These are phyloP conservation scores for Botia almorhae DNA, from an alignment of 2,797 vertebrate genomes.

Conservation along the genomic window DNA sequence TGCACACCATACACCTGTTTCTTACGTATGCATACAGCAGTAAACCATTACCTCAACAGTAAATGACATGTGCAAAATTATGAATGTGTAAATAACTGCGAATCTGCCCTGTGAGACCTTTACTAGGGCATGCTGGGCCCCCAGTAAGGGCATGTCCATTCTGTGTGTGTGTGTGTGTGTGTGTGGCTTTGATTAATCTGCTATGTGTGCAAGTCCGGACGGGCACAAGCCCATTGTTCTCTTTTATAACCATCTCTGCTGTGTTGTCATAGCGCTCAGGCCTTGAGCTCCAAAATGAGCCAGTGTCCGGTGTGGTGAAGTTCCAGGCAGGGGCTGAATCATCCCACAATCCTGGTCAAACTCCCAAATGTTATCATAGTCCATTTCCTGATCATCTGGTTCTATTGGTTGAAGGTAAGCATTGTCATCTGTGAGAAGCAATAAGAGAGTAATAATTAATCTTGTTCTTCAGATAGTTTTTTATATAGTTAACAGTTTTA, in stretches of 20 bases:
- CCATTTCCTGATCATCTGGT: conserved; percentile 84
- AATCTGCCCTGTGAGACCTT: conserved; percentile 28
- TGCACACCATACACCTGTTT: not conserved
- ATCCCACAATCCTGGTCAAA: conserved; percentile 73
- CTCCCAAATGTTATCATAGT: conserved; percentile 88
- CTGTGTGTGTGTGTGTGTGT: conserved; percentile 25
- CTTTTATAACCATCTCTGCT: conserved; percentile 83
- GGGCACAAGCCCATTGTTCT: conserved; percentile 72
- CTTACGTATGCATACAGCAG: not conserved
- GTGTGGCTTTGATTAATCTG: conserved; percentile 74
- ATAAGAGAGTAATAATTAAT: not conserved
- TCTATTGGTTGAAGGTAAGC: conserved; percentile 79
- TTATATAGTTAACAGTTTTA: no score
- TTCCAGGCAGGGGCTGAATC: conserved; percentile 77
- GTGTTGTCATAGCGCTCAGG: conserved; percentile 76
- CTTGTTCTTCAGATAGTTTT: not conserved
- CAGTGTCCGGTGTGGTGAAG: conserved; percentile 78
- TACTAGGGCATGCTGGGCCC: conserved; percentile 19
- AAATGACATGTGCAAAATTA: conserved; percentile 14
- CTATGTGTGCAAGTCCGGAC: conserved; percentile 80
- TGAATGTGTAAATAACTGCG: conserved; percentile 15
- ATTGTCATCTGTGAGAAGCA: conserved; percentile 69
- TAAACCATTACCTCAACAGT: conserved; percentile 3
- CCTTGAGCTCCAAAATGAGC: conserved; percentile 75
- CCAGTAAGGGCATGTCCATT: conserved; percentile 40